Base-by-base conservation (phyloP, 2,113 vertebrate genomes). In the Trinectes maculatus region DNA sequence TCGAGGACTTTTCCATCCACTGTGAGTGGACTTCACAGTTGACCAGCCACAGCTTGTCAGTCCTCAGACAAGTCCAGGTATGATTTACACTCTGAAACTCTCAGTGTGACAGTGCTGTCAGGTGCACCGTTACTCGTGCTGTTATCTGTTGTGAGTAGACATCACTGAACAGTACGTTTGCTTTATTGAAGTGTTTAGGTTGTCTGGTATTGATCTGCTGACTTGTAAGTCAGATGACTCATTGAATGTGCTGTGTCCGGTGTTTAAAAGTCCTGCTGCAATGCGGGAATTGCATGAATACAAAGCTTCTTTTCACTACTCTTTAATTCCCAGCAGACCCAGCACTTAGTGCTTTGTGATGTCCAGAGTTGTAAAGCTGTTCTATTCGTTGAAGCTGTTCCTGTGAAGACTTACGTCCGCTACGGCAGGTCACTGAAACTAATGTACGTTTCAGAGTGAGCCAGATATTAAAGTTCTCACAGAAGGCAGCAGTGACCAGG, bases 261-360 rank as follows among this genome's bases (percentile, higher is more conserved):
- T 18, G 28, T 59, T 63, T 15, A 36, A 68, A 73, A 19, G 44
- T 70, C 13, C 71, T 69, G 79, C 74, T 69, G 71, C 64, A 70
- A 39, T 77, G 52, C 65, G 24, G 65, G 63, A 62, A 39, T 37
- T 63, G 58, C 62, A 13, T 72, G 56, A 62, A 55, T 19, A 87
- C 80, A 87, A 85, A 87, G 73, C 78, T 56, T 71, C 78, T 81
- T 84, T 84, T 88, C 77, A 84, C 36, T 7, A 64, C 71, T 64
- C 25, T 61, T 62, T 77, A 49, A 70, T 72, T 67, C 62, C 66
- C 15, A 8, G 53, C 33, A 31, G 31, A 52, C 28, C 64, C 9
- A 37, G 80, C 74, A 40, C 46, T 54, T 48, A 60, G 39, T 37
- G 29, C 36, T 13, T 13, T 64, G 42, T 55, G 24, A 62, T 71